A percentile compares a stretch with the other conserved stretches of the same genome.
These are phyloP conservation scores for Amphiprion clarkii DNA, from an alignment of 2,797 vertebrate species.

Conservation along the genomic window DNA sequence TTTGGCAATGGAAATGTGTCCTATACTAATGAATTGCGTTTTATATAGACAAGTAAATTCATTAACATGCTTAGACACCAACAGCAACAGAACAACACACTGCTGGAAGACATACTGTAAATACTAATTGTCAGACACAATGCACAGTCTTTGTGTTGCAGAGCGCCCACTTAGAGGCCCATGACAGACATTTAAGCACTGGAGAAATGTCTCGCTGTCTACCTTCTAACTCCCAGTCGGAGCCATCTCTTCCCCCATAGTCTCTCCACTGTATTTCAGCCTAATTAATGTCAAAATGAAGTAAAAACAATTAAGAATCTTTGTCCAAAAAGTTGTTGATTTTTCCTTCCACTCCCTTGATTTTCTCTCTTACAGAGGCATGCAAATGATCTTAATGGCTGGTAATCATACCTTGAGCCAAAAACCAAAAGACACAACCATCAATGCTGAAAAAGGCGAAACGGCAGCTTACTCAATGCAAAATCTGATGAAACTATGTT, in stretches of 20 bases:
- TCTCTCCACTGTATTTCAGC: constrained; percentile 37
- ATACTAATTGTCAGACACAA: constrained; percentile 52
- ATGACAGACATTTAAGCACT: constrained; percentile 56
- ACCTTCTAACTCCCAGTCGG: constrained; percentile 49
- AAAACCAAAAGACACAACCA: constrained; percentile 64
- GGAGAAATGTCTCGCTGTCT: constrained; percentile 50
- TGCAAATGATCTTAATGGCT: constrained; percentile 46
- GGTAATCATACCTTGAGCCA: constrained; percentile 71
- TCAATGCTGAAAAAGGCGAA: constrained; percentile 59
- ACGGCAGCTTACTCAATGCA: constrained; percentile 37
- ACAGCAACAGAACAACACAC: no score
- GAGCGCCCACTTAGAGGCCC: constrained; percentile 41
- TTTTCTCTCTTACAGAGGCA: constrained; percentile 30
- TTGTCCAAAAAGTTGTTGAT: constrained; percentile 44
- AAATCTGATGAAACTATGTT: constrained; percentile 52
- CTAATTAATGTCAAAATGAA: constrained; percentile 73
- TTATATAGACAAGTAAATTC: no score
- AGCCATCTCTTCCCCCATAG: constrained; percentile 20
- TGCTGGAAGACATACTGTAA: background rate
- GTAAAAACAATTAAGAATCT: constrained; percentile 61
- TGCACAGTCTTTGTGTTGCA: constrained; percentile 23
- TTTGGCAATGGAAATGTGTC: no score
- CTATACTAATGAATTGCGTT: no score
- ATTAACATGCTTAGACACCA: no score
- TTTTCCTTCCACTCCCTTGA: constrained; percentile 37